Evolutionary conservation across 2,888 invertebrate genomes (phyloP).

Genomic region (Microplitis manilae): DNA sequence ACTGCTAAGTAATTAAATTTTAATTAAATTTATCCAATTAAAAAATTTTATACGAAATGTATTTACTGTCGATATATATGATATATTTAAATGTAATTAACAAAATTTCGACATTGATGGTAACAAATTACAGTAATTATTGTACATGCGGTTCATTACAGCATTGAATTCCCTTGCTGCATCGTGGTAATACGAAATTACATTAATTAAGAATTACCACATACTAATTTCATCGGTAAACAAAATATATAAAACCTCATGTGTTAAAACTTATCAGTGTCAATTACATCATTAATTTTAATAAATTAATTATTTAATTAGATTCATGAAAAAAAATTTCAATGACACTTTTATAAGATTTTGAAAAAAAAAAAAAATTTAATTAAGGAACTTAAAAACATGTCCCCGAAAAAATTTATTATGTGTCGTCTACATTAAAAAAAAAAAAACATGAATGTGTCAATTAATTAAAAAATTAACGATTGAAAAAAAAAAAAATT

Average conservation of each 20-base stretch:
- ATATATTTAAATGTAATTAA: slow-evolving; percentile 18
- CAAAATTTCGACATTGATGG: slow-evolving; percentile 30
- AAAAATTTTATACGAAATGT: not conserved
- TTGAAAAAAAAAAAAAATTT: no score
- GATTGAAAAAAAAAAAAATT: not conserved
- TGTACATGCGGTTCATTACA: slow-evolving; percentile 36
- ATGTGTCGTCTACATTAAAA: no score
- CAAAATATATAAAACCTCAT: not conserved
- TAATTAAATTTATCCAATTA: not conserved
- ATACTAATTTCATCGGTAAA: slow-evolving; percentile 12
- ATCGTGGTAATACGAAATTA: slow-evolving; percentile 19
- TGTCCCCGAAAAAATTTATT: no score
- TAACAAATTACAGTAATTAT: slow-evolving; percentile 41
- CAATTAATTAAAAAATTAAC: not conserved
- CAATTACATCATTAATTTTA: not conserved
- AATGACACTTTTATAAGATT: no score
- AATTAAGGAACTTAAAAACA: no score
- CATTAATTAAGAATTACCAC: slow-evolving; percentile 29
- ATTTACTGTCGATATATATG: not conserved
- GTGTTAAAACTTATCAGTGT: not conserved
- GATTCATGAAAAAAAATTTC: no score
- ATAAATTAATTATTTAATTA: not conserved
- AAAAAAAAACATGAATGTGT: not conserved
- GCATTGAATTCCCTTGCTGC: slow-evolving; percentile 16
- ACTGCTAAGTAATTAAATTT: not conserved